Evolutionary conservation across 2,797 vertebrate genomes (phyloP), one percentile per base, ranked within the genome.

Genomic region (Nyctalus aviator): DNA sequence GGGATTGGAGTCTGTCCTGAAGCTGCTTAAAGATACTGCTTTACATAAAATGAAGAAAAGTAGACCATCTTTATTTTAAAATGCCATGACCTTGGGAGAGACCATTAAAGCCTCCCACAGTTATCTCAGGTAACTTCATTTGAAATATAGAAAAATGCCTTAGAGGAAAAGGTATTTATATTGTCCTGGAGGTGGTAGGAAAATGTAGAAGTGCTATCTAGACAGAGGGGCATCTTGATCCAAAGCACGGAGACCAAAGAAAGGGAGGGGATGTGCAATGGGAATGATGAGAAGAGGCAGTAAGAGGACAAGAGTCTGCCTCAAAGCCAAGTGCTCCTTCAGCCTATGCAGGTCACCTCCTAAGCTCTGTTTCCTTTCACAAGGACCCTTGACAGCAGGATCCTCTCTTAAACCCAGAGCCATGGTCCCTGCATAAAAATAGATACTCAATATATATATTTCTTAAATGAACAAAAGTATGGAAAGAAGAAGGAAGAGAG

Each of bases 21-120:
- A 69, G 32, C 20, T 75, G 55, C 12, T 83, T 89, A 86, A 78
- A 37, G 64, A 90, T 8, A 72, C 8, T 7, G 55, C 13, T 75
- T 96, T 76, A 62, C 2, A 25, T 69, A 78, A 92, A 86, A 78
- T 53, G 66, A n/a, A 82, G 14, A 76, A 23, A 92, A 88, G 3
- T n/a, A 75, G 5, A 35, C 37, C 23, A n/a, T 88, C 57, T 88
- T 50, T 85, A n/a, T 85, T 37, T 30, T 44, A 37, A 50, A 88
- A 50, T 62, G 23, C 1, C 8, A 76, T 25, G 14, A 14, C 18
- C 44, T 76, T 81, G 32, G 18, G 37, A 59, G n/a, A 32, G 12
- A 20, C n/a, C 18, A 50, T 50, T 25, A 86, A 81, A 17, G n/a
- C 25, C 69, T 89, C 59, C 59, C 9, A 25, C 21, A 87, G 27